Conservation (phyloP, 2,888 invertebrate genomes). For the Brenthis ino region DNA sequence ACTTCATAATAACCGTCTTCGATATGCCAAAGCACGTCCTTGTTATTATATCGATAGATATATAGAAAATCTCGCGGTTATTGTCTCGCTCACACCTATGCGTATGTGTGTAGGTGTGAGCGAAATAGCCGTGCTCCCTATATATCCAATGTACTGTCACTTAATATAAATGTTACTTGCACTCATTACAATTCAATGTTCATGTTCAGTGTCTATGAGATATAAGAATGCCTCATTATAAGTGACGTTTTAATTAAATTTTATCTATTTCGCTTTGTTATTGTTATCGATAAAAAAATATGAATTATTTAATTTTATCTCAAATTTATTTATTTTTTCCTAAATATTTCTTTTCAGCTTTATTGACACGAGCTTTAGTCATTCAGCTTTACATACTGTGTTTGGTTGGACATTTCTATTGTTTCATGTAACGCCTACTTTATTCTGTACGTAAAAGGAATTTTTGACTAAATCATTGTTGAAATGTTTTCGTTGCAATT, state of each 20-base stretch:
- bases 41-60: constrained; percentile 10
- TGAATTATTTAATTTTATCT: constrained; percentile 68
- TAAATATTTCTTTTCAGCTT: constrained; percentile 29
- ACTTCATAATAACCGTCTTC: too few species aligned
- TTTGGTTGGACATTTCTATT: constrained; percentile 3
- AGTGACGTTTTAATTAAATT: constrained; percentile 25
- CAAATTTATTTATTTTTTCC: constrained; percentile 12
- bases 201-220: constrained; percentile 23
- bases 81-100: background rate
- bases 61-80: background rate
- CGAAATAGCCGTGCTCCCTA: background rate
- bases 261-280: constrained; percentile 70
- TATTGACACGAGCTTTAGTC: constrained; percentile 58
- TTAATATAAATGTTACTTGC: constrained; percentile 18
- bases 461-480: constrained; percentile 8
- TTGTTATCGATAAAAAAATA: constrained; percentile 68
- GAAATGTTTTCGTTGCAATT: constrained; percentile 6
- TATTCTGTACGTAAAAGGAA: constrained; percentile 44
- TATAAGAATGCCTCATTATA: constrained; percentile 1
- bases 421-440: background rate
- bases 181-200: constrained; percentile 31
- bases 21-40: background rate
- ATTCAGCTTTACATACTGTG: background rate
- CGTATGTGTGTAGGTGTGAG: background rate
- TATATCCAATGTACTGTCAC: constrained; percentile 10